These are phyloP conservation scores for Euplagia quadripunctaria DNA, from an alignment of 2,888 invertebrate genomes.

Conservation along the genomic window DNA sequence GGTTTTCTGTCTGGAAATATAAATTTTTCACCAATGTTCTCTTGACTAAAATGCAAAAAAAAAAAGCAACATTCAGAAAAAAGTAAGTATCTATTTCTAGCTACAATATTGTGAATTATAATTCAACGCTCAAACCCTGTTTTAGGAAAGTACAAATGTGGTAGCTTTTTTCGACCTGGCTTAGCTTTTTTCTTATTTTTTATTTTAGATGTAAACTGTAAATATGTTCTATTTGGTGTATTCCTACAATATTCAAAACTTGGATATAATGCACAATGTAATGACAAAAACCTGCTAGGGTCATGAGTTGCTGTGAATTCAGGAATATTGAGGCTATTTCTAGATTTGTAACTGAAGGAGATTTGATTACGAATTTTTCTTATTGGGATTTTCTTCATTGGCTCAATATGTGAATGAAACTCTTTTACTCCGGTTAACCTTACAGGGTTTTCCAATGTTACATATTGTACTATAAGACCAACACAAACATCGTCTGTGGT, in stretches of 20 bases:
- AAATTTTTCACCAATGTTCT: too few species aligned
- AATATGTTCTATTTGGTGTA: neutral
- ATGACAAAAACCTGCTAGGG: conserved; percentile 1
- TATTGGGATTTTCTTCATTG: neutral
- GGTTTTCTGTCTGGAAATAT: too few species aligned
- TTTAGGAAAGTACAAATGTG: neutral
- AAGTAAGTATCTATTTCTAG: too few species aligned
- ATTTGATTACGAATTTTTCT: conserved; percentile 3
- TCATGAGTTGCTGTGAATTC: neutral
- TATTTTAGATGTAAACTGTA: neutral
- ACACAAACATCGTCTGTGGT: conserved; percentile 10
- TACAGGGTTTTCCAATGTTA: conserved; percentile 3
- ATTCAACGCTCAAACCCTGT: neutral
- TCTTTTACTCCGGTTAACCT: neutral
- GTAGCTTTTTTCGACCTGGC: neutral
- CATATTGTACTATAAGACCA: conserved; percentile 6
- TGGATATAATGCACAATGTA: conserved; percentile 9
- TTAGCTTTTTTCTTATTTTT: neutral
- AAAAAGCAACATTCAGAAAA: too few species aligned
- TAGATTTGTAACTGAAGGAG: conserved; percentile 4
- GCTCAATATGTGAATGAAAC: conserved; percentile 8
- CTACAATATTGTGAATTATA: neutral
- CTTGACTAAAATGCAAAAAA: too few species aligned
- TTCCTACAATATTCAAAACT: conserved; percentile 5
- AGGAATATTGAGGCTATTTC: conserved; percentile 1